phyloP scores from a whole-genome alignment of 1,140 invertebrate species.

The Bathynomus jamesi region DNA sequence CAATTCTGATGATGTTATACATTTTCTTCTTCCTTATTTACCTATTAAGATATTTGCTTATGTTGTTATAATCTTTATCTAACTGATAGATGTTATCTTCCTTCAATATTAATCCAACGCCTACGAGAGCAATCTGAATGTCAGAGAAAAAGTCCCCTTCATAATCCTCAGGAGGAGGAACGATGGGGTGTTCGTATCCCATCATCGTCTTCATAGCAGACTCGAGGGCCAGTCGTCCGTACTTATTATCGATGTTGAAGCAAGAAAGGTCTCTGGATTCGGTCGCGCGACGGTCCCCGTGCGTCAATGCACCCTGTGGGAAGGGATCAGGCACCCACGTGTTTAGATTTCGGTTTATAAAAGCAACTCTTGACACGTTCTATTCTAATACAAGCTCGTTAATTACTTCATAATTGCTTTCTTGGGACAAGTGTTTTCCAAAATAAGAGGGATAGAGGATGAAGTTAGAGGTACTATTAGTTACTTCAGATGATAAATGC shows the following conservation, averaged over 20 bases:
- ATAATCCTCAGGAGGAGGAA: slow-evolving; percentile 81
- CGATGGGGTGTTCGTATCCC: slow-evolving; percentile 67
- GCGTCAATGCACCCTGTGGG: slow-evolving; percentile 88
- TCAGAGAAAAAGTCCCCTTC: slow-evolving; percentile 89
- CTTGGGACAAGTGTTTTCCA: too few relatives aligned
- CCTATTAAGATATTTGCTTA: slow-evolving; percentile 94
- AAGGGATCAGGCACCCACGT: too few relatives aligned
- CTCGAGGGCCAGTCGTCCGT: slow-evolving; percentile 84
- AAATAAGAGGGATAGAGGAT: too few relatives aligned
- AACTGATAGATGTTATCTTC: slow-evolving; percentile 67
- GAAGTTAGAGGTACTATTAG: too few relatives aligned
- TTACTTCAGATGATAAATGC: too few relatives aligned
- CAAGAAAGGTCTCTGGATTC: slow-evolving; percentile 93
- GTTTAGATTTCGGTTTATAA: too few relatives aligned
- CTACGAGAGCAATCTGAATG: slow-evolving; percentile 80
- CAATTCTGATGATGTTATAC: too few relatives aligned
- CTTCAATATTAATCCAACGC: slow-evolving; percentile 83
- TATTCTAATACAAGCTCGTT: too few relatives aligned
- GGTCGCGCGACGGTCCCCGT: slow-evolving; percentile 94
- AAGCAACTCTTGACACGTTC: too few relatives aligned
- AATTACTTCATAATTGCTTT: too few relatives aligned
- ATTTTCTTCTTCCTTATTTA: too few relatives aligned
- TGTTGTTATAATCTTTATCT: slow-evolving; percentile 95
- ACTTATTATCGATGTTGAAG: slow-evolving; percentile 98
- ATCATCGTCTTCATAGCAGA: slow-evolving; percentile 83